phyloP scores from a whole-genome alignment of 2,113 vertebrate genomes.

The Amazona vittata region DNA sequence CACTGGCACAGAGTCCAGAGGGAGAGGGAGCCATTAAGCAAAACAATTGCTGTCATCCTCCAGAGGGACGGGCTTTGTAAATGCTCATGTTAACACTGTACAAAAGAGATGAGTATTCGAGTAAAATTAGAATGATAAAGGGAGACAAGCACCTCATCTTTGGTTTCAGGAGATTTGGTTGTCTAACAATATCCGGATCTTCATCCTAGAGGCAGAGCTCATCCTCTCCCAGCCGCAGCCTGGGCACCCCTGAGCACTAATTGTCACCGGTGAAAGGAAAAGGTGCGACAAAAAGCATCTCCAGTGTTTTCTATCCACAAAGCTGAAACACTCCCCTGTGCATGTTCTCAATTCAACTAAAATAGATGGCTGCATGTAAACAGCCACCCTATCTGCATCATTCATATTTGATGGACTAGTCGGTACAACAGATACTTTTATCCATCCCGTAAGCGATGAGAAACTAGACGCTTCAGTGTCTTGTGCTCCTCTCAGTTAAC shows the following conservation, averaged over 20 bases:
- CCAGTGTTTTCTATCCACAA: conserved; percentile 22
- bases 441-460: conserved; percentile 53
- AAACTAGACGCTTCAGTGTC: conserved; percentile 76
- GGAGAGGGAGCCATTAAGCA: conserved; percentile 54
- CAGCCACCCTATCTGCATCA: conserved; percentile 78
- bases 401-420: conserved; percentile 86
- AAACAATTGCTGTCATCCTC: conserved; percentile 61
- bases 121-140: neutral
- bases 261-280: neutral
- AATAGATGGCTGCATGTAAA: conserved; percentile 77
- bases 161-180: neutral
- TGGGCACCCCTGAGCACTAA: neutral
- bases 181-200: neutral
- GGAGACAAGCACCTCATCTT: neutral
- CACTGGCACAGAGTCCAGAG: neutral
- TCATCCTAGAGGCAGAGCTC: neutral
- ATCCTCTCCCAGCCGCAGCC: neutral
- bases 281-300: neutral
- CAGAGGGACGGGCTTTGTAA: conserved; percentile 3
- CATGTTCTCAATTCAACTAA: conserved; percentile 70
- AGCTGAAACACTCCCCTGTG: conserved; percentile 31
- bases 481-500: conserved; percentile 68
- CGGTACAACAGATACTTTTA: conserved; percentile 76
- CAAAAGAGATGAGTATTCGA: neutral
- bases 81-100: conserved; percentile 2